A percentile compares a stretch with the other conserved stretches of the same genome.
phyloP scores from a whole-genome alignment of 2,888 invertebrate species.

The Eledone cirrhosa region DNA sequence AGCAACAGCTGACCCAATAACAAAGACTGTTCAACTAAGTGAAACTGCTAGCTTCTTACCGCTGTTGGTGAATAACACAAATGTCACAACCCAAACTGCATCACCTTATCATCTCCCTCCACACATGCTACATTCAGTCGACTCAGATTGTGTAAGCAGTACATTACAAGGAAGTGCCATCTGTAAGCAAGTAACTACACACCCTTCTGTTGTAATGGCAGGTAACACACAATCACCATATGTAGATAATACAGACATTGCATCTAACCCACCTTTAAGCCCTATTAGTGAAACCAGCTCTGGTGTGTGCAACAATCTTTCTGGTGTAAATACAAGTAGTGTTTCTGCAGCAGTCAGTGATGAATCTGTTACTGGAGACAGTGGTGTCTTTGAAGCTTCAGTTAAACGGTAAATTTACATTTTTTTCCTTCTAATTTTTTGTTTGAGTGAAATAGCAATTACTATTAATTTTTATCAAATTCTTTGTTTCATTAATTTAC shows the following conservation, averaged over 20 bases:
- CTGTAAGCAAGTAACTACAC: background rate
- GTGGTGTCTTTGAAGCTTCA: conserved; percentile 68
- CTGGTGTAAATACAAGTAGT: conserved; percentile 64
- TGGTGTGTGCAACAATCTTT: conserved; percentile 63
- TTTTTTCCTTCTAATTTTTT: background rate
- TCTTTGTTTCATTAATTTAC: too few relatives aligned
- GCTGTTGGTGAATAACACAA: conserved; percentile 37
- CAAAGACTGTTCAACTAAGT: conserved; percentile 31
- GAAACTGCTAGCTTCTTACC: conserved; percentile 34
- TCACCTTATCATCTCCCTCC: conserved; percentile 8
- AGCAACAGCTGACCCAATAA: conserved; percentile 28
- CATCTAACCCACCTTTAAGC: conserved; percentile 62
- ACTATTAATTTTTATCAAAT: too few relatives aligned
- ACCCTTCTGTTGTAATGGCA: too few relatives aligned
- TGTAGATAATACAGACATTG: conserved; percentile 36
- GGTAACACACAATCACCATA: background rate
- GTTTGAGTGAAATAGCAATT: background rate
- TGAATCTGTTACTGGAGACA: conserved; percentile 90
- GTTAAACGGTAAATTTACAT: conserved; percentile 57
- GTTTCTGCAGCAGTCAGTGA: conserved; percentile 97
- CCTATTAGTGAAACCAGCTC: conserved; percentile 67
- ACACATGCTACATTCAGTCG: conserved; percentile 3
- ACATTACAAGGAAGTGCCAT: background rate
- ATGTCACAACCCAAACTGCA: background rate
- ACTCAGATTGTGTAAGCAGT: background rate